Conservation (phyloP, 2,113 vertebrate genomes). For the Aphelocoma coerulescens region DNA sequence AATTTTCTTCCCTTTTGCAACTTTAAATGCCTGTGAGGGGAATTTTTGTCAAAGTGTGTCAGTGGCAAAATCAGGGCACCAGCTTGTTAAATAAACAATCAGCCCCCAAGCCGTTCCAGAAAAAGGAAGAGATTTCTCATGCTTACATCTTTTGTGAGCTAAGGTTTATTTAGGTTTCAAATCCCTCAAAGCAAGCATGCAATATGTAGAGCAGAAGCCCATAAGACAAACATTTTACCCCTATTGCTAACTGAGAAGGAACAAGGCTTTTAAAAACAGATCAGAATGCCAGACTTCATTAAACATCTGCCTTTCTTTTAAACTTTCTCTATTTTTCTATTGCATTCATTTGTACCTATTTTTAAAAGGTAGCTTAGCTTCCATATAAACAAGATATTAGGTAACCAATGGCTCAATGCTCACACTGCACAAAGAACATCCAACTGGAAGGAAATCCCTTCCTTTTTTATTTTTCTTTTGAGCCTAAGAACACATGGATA, state of each 20-base stretch:
- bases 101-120: background rate
- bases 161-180: constrained; percentile 36
- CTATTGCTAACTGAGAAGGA: constrained; percentile 7
- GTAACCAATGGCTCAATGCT: background rate
- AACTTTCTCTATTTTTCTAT: background rate
- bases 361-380: constrained; percentile 11
- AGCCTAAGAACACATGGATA: background rate
- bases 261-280: constrained; percentile 17
- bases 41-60: constrained; percentile 8
- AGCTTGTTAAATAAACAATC: constrained; percentile 47
- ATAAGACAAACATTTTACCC: constrained; percentile 7
- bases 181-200: background rate
- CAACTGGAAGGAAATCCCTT: background rate
- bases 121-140: constrained; percentile 24
- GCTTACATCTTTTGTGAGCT: background rate
- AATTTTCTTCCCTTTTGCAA: background rate
- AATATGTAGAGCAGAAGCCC: constrained; percentile 16
- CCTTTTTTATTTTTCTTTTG: background rate
- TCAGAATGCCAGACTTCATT: constrained; percentile 21
- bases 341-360: background rate
- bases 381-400: background rate
- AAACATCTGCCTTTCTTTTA: constrained; percentile 9
- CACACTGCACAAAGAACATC: background rate
- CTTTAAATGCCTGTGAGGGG: background rate
- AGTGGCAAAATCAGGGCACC: constrained; percentile 30